Evolutionary conservation across 2,797 vertebrate genomes (phyloP).

Genomic region (Aselliscus stoliczkanus): DNA sequence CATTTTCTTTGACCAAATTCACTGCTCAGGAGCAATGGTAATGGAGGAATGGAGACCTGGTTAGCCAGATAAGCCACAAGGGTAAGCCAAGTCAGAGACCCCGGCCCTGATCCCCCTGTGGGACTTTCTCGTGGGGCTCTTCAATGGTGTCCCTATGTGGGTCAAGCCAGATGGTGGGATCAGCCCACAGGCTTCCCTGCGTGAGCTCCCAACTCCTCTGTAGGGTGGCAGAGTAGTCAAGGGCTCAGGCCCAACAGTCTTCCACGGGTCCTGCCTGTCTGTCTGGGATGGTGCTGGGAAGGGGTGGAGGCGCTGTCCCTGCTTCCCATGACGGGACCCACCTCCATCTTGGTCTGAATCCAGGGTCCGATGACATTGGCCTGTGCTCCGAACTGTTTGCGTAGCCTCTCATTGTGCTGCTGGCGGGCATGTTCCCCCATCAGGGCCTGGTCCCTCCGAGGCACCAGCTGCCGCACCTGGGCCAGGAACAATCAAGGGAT

Average conservation of each 20-base stretch:
- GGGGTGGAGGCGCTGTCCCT: background rate
- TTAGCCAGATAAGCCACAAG: background rate
- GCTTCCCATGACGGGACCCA: conserved; percentile 62
- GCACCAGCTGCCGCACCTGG: conserved; percentile 95
- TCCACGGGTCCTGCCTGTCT: background rate
- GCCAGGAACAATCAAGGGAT: background rate
- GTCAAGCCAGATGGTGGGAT: background rate
- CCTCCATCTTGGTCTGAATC: conserved; percentile 99
- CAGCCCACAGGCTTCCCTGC: background rate
- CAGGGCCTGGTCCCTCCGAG: conserved; percentile 95
- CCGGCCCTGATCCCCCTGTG: background rate
- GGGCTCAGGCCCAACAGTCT: background rate
- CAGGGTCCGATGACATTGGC: conserved; percentile 98
- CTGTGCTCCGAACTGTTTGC: conserved; percentile 95
- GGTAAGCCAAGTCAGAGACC: too few species aligned
- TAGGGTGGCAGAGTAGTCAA: background rate
- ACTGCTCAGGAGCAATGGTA: background rate
- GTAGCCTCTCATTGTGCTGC: conserved; percentile 96
- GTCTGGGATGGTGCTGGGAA: background rate
- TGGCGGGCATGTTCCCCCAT: conserved; percentile 96
- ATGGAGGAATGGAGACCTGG: background rate
- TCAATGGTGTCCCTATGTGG: background rate
- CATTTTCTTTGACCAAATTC: background rate
- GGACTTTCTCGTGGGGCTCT: background rate
- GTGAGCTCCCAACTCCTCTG: background rate